Conservation (phyloP, 2,888 invertebrate species). For the Mesorhabditis belari region DNA sequence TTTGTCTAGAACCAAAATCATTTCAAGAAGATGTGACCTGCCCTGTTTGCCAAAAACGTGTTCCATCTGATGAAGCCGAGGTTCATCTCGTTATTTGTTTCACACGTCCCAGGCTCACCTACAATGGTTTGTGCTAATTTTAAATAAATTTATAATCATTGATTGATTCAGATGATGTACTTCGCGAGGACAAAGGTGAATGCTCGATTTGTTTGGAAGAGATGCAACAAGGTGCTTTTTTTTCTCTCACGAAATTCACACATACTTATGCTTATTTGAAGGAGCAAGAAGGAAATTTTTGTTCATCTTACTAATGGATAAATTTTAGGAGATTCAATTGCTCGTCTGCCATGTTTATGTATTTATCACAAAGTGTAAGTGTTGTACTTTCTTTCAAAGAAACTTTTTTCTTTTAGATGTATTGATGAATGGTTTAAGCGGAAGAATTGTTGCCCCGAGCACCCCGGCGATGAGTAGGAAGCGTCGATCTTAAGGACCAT, state of each 20-base stretch:
- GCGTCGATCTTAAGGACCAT: not conserved
- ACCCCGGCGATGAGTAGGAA: constrained; percentile 74
- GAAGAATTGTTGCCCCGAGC: constrained; percentile 96
- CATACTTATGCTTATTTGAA: not conserved
- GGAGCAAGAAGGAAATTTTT: not conserved
- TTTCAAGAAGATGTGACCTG: constrained; percentile 92
- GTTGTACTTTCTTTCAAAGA: not conserved
- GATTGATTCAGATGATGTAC: constrained; percentile 92
- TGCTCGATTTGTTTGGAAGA: constrained; percentile 98
- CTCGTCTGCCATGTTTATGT: constrained; percentile 96
- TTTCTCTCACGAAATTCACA: not conserved
- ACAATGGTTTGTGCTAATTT: constrained; percentile 74
- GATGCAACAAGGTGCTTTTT: constrained; percentile 61
- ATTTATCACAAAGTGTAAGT: constrained; percentile 93
- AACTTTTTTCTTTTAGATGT: constrained; percentile 65
- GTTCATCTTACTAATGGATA: not conserved
- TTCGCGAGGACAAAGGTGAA: constrained; percentile 92
- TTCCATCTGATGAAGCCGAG: constrained; percentile 96
- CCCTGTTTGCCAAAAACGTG: constrained; percentile 96
- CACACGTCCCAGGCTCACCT: constrained; percentile 94
- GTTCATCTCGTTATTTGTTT: constrained; percentile 98
- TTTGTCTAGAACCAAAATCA: too few relatives aligned
- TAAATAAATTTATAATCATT: constrained; percentile 38
- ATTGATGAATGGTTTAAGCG: constrained; percentile 99
- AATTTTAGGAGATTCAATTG: constrained; percentile 86